These are phyloP conservation scores for Cotesia chilonis DNA, from an alignment of 1,140 invertebrate genomes.

Conservation along the genomic window DNA sequence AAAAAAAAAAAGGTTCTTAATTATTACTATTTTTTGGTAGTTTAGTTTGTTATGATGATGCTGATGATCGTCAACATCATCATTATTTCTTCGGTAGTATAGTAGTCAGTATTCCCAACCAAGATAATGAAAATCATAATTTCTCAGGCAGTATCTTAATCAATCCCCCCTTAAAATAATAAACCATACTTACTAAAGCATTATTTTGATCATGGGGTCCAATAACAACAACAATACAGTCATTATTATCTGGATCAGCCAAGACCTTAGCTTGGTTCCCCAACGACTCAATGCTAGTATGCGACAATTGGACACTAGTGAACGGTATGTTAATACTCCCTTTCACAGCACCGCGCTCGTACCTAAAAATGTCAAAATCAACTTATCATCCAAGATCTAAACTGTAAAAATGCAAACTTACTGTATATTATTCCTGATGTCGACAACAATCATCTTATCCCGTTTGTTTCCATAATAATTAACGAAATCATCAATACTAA, in stretches of 20 bases:
- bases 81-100: too few relatives aligned
- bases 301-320: constrained; percentile 75
- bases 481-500: constrained; percentile 86
- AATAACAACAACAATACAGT: constrained; percentile 80
- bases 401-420: constrained; percentile 57
- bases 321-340: constrained; percentile 89
- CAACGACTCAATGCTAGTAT: constrained; percentile 70
- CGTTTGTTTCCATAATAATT: constrained; percentile 73
- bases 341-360: constrained; percentile 76
- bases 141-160: not conserved
- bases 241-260: constrained; percentile 63
- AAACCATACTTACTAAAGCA: constrained; percentile 70
- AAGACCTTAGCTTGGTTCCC: constrained; percentile 71
- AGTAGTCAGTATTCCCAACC: not conserved
- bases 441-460: constrained; percentile 78
- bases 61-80: too few relatives aligned
- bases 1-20: constrained; percentile 27
- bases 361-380: constrained; percentile 65
- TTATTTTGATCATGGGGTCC: constrained; percentile 80
- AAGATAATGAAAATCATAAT: not conserved
- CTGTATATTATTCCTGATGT: constrained; percentile 77
- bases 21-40: constrained; percentile 10
- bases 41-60: constrained; percentile 11
- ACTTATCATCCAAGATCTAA: constrained; percentile 5
- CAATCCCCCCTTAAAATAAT: not conserved